Percentiles rank a stretch among this genome's conserved stretches.
Conservation (phyloP, 92 coral and sea anemone species). For the Galaxea fascicularis region DNA sequence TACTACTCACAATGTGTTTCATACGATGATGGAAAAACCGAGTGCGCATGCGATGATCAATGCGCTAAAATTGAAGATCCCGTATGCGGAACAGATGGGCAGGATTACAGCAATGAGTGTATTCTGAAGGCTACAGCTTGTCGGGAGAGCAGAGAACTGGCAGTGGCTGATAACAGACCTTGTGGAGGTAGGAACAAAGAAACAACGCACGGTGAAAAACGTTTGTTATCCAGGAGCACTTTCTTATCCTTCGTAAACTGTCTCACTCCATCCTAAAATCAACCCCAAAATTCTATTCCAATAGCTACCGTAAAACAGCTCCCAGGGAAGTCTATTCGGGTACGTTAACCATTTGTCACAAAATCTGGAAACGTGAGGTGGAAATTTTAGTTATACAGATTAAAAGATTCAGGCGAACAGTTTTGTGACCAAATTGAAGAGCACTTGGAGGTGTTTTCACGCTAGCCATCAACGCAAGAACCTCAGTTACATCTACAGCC, state of each 20-base stretch:
- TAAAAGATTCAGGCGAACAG: no score
- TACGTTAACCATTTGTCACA: no score
- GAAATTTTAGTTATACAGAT: no score
- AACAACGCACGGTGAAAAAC: no score
- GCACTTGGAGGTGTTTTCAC: no score
- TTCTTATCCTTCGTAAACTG: background rate
- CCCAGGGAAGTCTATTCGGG: no score
- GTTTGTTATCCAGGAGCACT: background rate
- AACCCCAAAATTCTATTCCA: no score
- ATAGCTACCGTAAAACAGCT: no score
- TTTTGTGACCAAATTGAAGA: no score
- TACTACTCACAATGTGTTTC: slow-evolving; percentile 89
- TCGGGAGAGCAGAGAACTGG: slow-evolving; percentile 61
- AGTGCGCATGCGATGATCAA: slow-evolving; percentile 79
- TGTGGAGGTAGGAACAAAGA: slow-evolving; percentile 76
- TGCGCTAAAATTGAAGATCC: slow-evolving; percentile 80
- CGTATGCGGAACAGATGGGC: slow-evolving; percentile 94
- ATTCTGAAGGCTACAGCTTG: slow-evolving; percentile 86
- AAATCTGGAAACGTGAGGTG: no score
- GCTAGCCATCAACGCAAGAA: no score
- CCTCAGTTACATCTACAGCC: no score
- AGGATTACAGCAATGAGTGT: slow-evolving; percentile 88
- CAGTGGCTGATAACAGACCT: slow-evolving; percentile 69
- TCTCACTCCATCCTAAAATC: background rate
- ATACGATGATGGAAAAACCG: slow-evolving; percentile 80